Base-by-base conservation (phyloP, 2,888 invertebrate species). In the Tetranychus truncatus region DNA sequence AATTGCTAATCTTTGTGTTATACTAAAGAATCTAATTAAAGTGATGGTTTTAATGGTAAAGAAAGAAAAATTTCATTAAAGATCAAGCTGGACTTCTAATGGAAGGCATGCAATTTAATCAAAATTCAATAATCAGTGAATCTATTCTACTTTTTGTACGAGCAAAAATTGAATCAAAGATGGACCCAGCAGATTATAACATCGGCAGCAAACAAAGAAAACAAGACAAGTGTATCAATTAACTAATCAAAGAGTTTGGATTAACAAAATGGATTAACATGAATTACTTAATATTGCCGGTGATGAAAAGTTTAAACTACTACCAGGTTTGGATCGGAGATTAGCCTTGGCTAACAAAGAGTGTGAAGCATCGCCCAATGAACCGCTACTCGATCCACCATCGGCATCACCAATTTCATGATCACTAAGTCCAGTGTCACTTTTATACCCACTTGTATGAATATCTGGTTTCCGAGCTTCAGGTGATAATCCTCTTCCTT, bases 401-500 rank as follows among this genome's bases (percentile, higher is more conserved):
- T 72, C 45, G 45, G 34, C 34, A 72, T 24, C 18, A 18, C 45
- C 72, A 9, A 6, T n/a, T 20, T 44, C 45, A n/a, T 72, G 72
- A 44, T 72, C 72, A 72, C 18, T 45, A 11, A 45, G n/a, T 45
- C 45, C 45, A 20, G 72, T 46, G 20, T 24, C 72, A 69, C 69
- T 69, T 44, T 46, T n/a, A 44, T 46, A n/a, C 18, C 72, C 45
- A 46, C 72, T 72, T 72, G 11, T 6, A 34, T 45, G 44, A 44
- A 20, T 20, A 24, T 72, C 72, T n/a, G 72, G 9, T n/a, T 46
- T 44, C 18, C 45, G 45, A 45, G n/a, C 6, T 34, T 45, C n/a
- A n/a, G 72, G 72, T 24, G 72, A 72, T 46, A 15, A 15, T n/a
- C 45, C 72, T n/a, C 72, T 20, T 44, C 34, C 72, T 44, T 44